A percentile compares a stretch with the other conserved stretches of the same genome.
Conservation (phyloP, 2,113 vertebrate genomes). For the Spea bombifrons region DNA sequence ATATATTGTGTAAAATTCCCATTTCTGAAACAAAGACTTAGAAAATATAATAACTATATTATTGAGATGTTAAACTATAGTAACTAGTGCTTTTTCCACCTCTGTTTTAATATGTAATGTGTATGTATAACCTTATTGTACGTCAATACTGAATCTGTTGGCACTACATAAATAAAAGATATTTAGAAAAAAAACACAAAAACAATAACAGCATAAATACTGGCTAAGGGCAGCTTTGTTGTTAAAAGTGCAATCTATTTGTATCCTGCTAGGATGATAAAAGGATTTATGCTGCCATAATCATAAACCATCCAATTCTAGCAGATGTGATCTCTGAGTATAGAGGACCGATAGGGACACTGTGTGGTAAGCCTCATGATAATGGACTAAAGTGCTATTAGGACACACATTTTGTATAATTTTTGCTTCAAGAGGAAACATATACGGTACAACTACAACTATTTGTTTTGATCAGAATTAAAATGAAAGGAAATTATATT, state of each 20-base stretch:
- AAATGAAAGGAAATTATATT: slow-evolving; percentile 3
- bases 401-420: slow-evolving; percentile 1
- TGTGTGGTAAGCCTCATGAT: not conserved
- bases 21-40: too few relatives aligned
- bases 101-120: too few relatives aligned
- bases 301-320: not conserved
- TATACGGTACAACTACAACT: not conserved
- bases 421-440: not conserved
- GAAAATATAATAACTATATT: too few relatives aligned
- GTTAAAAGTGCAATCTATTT: not conserved
- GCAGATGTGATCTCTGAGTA: not conserved
- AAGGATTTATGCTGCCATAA: not conserved
- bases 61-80: too few relatives aligned
- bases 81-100: too few relatives aligned
- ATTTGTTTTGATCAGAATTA: not conserved
- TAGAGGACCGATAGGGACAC: not conserved
- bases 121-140: too few relatives aligned
- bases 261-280: not conserved
- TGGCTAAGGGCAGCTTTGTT: not conserved
- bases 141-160: too few relatives aligned
- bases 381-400: not conserved
- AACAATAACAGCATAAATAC: not conserved
- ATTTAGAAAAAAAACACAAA: too few relatives aligned
- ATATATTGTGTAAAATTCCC: too few relatives aligned
- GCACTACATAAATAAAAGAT: too few relatives aligned